Conservation (phyloP, 2,113 vertebrate genomes). For the Zosterops pallidus region DNA sequence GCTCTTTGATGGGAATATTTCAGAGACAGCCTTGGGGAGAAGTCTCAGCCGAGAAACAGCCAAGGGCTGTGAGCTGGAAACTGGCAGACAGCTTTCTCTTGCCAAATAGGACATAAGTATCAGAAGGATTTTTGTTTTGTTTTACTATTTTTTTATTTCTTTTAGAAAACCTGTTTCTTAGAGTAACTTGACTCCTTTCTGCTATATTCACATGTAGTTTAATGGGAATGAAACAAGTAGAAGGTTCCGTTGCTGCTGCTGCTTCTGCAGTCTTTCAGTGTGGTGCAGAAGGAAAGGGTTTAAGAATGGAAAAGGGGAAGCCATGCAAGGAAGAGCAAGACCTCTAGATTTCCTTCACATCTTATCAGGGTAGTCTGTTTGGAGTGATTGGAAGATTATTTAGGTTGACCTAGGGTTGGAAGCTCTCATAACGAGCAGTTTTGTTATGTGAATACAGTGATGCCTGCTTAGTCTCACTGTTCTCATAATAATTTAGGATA, state of each 20-base stretch:
- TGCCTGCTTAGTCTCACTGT: neutral
- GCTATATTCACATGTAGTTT: neutral
- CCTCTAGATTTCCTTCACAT: rapidly evolving
- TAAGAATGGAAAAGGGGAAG: neutral
- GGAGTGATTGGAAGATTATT: neutral
- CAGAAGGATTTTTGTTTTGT: neutral
- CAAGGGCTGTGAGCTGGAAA: neutral
- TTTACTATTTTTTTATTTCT: neutral
- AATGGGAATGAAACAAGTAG: neutral
- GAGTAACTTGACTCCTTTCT: neutral
- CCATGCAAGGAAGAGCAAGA: neutral
- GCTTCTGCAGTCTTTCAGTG: neutral
- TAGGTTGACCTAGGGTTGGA: neutral
- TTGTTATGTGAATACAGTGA: neutral
- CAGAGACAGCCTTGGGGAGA: neutral
- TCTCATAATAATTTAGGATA: neutral
- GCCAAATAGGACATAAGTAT: neutral
- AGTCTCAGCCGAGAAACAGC: neutral
- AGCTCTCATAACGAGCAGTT: neutral
- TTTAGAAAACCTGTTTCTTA: neutral
- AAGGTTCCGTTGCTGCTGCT: neutral
- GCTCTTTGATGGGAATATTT: neutral
- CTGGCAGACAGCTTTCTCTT: neutral
- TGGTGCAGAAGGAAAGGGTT: neutral
- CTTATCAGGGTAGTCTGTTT: neutral